A percentile compares a stretch with the other conserved stretches of the same genome.
These are phyloP conservation scores for Hypolimnas misippus DNA, from an alignment of 2,888 invertebrate species.

Conservation along the genomic window DNA sequence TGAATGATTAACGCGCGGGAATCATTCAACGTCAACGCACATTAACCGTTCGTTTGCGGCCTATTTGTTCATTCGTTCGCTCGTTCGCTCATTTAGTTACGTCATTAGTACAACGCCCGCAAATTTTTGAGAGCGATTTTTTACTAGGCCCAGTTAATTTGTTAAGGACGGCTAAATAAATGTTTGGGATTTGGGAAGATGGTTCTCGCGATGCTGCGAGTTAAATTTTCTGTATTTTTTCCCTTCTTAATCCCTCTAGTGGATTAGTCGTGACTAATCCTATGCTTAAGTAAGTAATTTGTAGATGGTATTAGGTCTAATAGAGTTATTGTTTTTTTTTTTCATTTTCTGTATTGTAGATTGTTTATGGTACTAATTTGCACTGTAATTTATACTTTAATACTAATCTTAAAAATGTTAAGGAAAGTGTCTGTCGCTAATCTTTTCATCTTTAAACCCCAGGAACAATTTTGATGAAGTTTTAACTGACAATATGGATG, in stretches of 20 bases:
- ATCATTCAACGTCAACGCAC: constrained; percentile 48
- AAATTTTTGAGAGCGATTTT: constrained; percentile 43
- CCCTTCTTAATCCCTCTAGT: constrained; percentile 17
- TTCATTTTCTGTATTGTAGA: too few relatives aligned
- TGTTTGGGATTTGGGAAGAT: constrained; percentile 27
- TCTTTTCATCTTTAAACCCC: too few relatives aligned
- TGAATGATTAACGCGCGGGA: constrained; percentile 46
- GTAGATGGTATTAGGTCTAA: background rate
- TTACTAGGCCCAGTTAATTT: constrained; percentile 43
- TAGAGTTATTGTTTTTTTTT: background rate
- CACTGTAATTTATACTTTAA: too few relatives aligned
- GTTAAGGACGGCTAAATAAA: constrained; percentile 36
- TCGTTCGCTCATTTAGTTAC: constrained; percentile 44
- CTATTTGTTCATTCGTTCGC: constrained; percentile 46
- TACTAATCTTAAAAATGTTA: too few relatives aligned
- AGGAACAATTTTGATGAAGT: too few relatives aligned
- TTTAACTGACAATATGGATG: too few relatives aligned
- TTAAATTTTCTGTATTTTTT: constrained; percentile 24
- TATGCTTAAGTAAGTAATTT: background rate
- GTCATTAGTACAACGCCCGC: constrained; percentile 44
- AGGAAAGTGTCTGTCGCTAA: too few relatives aligned
- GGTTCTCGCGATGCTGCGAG: constrained; percentile 14
- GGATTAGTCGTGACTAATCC: constrained; percentile 8
- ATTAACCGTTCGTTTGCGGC: constrained; percentile 46
- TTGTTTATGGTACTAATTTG: too few relatives aligned